These are phyloP conservation scores for Channallabes apus DNA, from an alignment of 2,797 vertebrate species.

Conservation along the genomic window DNA sequence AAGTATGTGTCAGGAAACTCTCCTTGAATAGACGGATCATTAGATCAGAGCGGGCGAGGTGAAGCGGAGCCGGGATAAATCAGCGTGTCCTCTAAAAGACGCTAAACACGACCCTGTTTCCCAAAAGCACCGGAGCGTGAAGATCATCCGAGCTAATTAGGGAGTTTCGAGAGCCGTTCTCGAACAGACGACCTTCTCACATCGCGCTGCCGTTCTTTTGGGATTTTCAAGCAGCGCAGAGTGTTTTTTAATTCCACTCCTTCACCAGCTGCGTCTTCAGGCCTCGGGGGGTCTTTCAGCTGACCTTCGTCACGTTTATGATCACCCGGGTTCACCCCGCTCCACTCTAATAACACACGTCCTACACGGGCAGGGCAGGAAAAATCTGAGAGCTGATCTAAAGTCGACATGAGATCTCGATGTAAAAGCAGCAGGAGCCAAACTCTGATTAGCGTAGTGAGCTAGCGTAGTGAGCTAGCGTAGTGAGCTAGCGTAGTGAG, in stretches of 20 bases:
- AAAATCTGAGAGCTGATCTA: neutral
- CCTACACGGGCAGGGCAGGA: neutral
- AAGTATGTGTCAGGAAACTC: neutral
- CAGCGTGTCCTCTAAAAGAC: conserved; percentile 16
- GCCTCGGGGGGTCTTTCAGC: neutral
- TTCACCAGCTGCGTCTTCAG: conserved; percentile 20
- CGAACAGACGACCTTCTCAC: conserved; percentile 16
- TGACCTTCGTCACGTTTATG: conserved; percentile 27
- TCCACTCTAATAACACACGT: neutral
- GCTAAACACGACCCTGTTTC: conserved; percentile 16
- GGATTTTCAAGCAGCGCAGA: conserved; percentile 15
- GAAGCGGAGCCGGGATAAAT: conserved; percentile 51
- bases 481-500: no score
- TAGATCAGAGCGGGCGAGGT: conserved; percentile 46
- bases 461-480: no score
- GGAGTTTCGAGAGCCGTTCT: conserved; percentile 9
- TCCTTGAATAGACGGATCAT: neutral
- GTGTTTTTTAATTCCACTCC: conserved; percentile 1
- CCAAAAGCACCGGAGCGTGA: conserved; percentile 29
- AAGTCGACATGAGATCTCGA: neutral
- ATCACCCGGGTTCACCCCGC: neutral
- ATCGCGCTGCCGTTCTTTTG: neutral
- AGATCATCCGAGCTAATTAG: conserved; percentile 38
- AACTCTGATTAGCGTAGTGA: no score
- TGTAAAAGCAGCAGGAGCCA: neutral